These are phyloP conservation scores for Cylloceria caligata DNA, from an alignment of 2,888 invertebrate species.

Conservation along the genomic window DNA sequence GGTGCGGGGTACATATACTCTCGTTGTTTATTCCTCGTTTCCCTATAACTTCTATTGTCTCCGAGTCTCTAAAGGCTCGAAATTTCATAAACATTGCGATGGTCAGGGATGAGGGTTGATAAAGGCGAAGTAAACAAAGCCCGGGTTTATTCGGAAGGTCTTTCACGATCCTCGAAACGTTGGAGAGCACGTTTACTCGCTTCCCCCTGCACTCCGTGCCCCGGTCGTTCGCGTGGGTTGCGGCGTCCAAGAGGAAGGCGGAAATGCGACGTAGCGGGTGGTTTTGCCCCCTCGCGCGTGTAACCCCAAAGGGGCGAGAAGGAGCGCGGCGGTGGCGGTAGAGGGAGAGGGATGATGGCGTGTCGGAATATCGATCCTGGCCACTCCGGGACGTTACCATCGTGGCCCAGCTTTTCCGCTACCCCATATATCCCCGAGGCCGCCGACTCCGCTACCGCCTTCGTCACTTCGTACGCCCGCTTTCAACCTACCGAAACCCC, in stretches of 20 bases:
- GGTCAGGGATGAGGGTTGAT: constrained; percentile 53
- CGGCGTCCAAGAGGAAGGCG: constrained; percentile 53
- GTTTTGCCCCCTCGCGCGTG: constrained; percentile 55
- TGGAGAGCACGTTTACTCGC: constrained; percentile 45
- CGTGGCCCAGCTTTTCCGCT: constrained; percentile 75
- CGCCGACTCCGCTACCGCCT: constrained; percentile 46
- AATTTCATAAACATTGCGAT: constrained; percentile 55
- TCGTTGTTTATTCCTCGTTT: constrained; percentile 6
- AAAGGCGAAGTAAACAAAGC: constrained; percentile 50
- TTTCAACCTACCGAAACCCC: constrained; percentile 51
- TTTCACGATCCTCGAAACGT: constrained; percentile 16
- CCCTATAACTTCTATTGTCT: constrained; percentile 24
- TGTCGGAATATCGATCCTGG: constrained; percentile 80
- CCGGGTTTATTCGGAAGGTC: constrained; percentile 42
- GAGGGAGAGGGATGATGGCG: constrained; percentile 76
- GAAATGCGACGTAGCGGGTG: constrained; percentile 58
- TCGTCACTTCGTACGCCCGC: constrained; percentile 51
- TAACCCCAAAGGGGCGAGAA: constrained; percentile 51
- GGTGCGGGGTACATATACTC: neutral
- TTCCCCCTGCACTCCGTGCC: constrained; percentile 13
- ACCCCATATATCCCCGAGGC: constrained; percentile 66
- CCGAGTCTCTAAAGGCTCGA: neutral
- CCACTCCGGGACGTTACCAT: constrained; percentile 77
- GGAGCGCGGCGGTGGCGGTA: constrained; percentile 51
- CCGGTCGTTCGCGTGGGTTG: constrained; percentile 43